Evolutionary conservation across 2,113 vertebrate genomes (phyloP).

Genomic region (Hippocampus comes): DNA sequence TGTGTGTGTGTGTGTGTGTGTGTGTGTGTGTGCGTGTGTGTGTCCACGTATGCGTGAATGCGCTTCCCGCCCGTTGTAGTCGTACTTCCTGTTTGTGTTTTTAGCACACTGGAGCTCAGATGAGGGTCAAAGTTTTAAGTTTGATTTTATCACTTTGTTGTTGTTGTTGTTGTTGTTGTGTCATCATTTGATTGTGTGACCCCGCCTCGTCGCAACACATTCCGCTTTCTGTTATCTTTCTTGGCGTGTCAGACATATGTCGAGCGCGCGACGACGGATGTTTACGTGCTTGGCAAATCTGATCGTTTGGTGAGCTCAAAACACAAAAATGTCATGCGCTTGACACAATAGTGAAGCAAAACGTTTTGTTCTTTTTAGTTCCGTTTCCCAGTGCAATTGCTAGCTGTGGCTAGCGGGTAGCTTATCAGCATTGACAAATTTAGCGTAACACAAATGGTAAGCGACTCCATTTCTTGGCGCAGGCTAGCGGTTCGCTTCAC

Average conservation of each 20-base stretch:
- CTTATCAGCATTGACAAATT: background rate
- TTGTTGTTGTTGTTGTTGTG: background rate
- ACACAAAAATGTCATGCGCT: background rate
- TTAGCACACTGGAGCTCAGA: slow-evolving; percentile 9
- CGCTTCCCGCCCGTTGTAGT: background rate
- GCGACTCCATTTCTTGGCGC: background rate
- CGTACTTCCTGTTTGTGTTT: slow-evolving; percentile 3
- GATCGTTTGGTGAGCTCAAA: background rate
- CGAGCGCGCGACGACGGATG: background rate
- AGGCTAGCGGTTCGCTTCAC: background rate
- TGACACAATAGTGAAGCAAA: background rate
- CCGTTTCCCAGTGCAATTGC: background rate
- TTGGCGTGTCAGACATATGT: background rate
- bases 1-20: background rate
- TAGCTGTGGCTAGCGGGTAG: too few species aligned
- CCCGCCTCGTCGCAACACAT: background rate
- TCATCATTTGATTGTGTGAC: background rate
- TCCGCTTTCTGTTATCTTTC: background rate
- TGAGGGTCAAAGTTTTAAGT: background rate
- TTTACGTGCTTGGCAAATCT: background rate
- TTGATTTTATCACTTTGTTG: background rate
- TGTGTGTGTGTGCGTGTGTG: background rate
- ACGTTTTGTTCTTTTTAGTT: background rate
- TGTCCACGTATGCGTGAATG: background rate
- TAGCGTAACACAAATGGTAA: background rate